Conservation (phyloP, 2,888 invertebrate genomes). For the Allygus modestus region DNA sequence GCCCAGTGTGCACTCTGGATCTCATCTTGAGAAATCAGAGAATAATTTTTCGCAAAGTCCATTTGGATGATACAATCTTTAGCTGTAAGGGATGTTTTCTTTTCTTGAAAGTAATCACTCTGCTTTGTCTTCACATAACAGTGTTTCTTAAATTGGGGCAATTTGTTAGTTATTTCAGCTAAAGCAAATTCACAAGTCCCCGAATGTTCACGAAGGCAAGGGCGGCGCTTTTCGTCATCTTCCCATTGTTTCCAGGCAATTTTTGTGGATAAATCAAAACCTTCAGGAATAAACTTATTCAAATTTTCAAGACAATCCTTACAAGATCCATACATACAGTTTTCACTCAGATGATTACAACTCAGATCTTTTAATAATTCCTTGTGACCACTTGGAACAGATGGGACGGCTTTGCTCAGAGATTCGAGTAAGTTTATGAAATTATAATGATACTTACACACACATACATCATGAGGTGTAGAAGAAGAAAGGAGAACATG, state of each 20-base stretch:
- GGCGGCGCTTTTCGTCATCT: neutral
- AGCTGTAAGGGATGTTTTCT: too few relatives aligned
- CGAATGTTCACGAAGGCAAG: neutral
- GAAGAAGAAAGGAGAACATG: neutral
- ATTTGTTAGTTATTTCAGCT: neutral
- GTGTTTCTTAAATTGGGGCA: neutral
- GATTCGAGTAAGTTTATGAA: neutral
- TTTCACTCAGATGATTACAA: neutral
- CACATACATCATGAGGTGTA: slow-evolving; percentile 18
- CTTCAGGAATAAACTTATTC: neutral
- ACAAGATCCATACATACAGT: slow-evolving; percentile 5
- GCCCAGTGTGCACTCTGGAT: slow-evolving; percentile 7
- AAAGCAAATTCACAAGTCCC: slow-evolving; percentile 5
- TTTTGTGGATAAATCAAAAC: neutral
- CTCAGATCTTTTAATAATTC: neutral
- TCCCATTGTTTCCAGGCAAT: slow-evolving; percentile 26
- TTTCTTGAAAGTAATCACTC: too few relatives aligned
- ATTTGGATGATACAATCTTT: too few relatives aligned
- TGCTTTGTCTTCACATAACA: slow-evolving; percentile 4
- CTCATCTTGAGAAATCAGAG: slow-evolving; percentile 20
- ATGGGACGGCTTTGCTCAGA: neutral
- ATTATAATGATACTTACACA: slow-evolving; percentile 16
- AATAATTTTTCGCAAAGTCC: slow-evolving; percentile 30
- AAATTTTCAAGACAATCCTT: neutral
- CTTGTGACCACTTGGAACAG: neutral